Base-by-base conservation (phyloP, 2,888 invertebrate species). In the Nycteola revayana region DNA sequence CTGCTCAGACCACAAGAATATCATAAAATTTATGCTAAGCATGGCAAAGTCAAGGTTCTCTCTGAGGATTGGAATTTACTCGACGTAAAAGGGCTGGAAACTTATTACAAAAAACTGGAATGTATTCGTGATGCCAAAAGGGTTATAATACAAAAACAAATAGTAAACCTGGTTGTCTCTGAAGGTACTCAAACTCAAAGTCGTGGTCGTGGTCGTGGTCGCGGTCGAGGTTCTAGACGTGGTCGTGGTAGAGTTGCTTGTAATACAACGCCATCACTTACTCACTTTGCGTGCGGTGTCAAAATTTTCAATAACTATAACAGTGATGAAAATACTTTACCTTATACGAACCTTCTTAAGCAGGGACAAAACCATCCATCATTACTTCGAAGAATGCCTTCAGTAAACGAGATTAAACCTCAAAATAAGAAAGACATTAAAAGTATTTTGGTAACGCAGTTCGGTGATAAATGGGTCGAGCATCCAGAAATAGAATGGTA, bases 361-460 rank as follows among this genome's bases (percentile, higher is more conserved):
- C 34, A 34, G 34, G 27, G 25, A 32, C 24, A 9, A 30, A 26
- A 30, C 30, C 36, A 36, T 26, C 30, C 30, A 26, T 20, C 30
- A 30, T 27, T 28, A 17, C 33, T 28, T 32, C 24, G 17, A 30
- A 34, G 27, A 25, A 8, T 36, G 18, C 42, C 42, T 22, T 23
- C 24, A 20, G 27, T 36, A 29, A 42, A 42, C 33, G 36, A 42
- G 23, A 42, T 36, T 23, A 42, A 42, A 22, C 42, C 18, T 10
- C 32, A 36, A 28, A 36, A 41, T 35, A 33, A 38, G 28, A 38
- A 38, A 25, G 35, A 36, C 25, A 25, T 41, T 7, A 25, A 36
- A 24, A 11, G 10, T 17, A 30, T 30, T 32, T 34, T 34, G 27
- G 11, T 30, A 21, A 29, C 25, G 27, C 30, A 39, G 26, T 30